These are phyloP conservation scores for Pelodiscus sinensis DNA, from an alignment of 2,113 vertebrate genomes.

Conservation along the genomic window DNA sequence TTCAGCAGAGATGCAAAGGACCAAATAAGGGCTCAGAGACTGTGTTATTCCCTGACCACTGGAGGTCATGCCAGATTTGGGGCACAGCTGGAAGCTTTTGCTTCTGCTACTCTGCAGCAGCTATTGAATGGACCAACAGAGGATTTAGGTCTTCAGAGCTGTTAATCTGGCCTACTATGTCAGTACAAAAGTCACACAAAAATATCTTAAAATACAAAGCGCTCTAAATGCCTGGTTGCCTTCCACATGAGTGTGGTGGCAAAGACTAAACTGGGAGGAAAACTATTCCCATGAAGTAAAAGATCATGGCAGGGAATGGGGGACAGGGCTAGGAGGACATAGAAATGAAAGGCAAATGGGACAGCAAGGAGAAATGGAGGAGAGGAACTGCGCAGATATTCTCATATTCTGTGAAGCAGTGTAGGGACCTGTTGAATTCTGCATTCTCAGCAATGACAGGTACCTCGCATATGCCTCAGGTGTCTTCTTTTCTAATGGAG, in stretches of 20 bases:
- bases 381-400: neutral
- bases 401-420: neutral
- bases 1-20: neutral
- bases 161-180: neutral
- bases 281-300: neutral
- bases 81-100: neutral
- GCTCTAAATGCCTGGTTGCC: neutral
- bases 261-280: neutral
- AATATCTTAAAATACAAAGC: neutral
- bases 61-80: neutral
- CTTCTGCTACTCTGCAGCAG: neutral
- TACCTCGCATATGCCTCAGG: conserved; percentile 48
- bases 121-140: neutral
- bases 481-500: conserved; percentile 80
- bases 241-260: neutral
- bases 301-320: neutral
- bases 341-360: neutral
- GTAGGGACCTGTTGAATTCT: neutral
- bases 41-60: neutral
- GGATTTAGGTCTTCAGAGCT: neutral
- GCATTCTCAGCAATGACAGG: conserved; percentile 1
- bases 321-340: neutral
- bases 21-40: neutral
- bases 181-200: conserved; percentile 8
- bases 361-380: neutral